Conservation (phyloP, 92 coral and sea anemone species). For the Paragorgia papillata region DNA sequence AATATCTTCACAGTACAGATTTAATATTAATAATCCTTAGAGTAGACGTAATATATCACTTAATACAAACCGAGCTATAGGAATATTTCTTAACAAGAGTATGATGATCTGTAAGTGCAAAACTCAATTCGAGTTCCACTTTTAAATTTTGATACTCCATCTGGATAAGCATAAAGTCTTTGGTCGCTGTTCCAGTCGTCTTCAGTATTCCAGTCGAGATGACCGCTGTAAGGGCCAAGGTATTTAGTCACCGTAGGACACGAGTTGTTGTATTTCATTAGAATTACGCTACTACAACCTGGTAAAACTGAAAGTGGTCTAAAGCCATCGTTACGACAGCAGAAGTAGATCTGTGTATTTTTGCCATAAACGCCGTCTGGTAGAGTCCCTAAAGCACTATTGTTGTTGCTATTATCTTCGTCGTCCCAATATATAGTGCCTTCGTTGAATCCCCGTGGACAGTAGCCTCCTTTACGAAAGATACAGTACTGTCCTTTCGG, state of each 20-base stretch:
- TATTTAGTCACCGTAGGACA: conserved; percentile 12
- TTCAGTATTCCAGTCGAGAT: conserved; percentile 25
- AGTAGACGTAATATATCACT: too few relatives aligned
- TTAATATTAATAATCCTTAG: too few relatives aligned
- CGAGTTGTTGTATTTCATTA: conserved; percentile 10
- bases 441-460: conserved; percentile 60
- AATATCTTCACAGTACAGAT: too few relatives aligned
- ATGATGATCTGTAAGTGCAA: conserved; percentile 11
- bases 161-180: background rate
- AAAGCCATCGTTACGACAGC: conserved; percentile 63
- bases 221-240: background rate
- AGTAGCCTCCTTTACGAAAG: too few relatives aligned
- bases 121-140: conserved; percentile 5
- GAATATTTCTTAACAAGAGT: background rate
- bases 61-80: too few relatives aligned
- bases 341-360: conserved; percentile 54
- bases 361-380: conserved; percentile 65
- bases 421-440: conserved; percentile 70
- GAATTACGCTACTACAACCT: background rate
- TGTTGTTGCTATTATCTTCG: conserved; percentile 58
- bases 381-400: conserved; percentile 54
- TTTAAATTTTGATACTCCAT: conserved; percentile 2
- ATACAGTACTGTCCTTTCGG: too few relatives aligned
- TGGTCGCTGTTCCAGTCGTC: background rate
- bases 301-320: conserved; percentile 4